A percentile compares a stretch with the other conserved stretches of the same genome.
Evolutionary conservation across 2,797 vertebrate species (phyloP).

Genomic region (Aplochiton taeniatus): DNA sequence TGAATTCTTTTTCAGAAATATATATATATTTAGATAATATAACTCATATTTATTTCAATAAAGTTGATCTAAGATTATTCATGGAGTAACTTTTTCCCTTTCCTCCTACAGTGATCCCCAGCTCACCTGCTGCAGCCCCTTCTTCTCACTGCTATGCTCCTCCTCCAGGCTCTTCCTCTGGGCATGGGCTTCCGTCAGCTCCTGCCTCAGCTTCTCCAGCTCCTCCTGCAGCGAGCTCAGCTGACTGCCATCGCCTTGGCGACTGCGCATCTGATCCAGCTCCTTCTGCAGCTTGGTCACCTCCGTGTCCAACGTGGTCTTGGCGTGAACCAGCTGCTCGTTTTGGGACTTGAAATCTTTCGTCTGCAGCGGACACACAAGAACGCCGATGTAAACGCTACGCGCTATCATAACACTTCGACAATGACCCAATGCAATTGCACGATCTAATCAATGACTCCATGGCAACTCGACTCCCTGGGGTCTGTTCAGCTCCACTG

Average conservation of each 20-base stretch:
- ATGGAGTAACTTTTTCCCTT: not conserved
- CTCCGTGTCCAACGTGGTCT: conserved; percentile 69
- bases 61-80: too few species aligned
- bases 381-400: not conserved
- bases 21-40: too few species aligned
- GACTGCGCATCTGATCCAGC: conserved; percentile 72
- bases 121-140: conserved; percentile 80
- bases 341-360: conserved; percentile 81
- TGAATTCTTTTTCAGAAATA: too few species aligned
- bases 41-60: too few species aligned
- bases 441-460: too few species aligned
- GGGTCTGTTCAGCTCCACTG: too few species aligned
- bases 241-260: conserved; percentile 56
- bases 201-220: conserved; percentile 74
- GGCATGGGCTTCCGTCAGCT: conserved; percentile 75
- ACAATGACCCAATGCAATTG: not conserved
- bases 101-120: not conserved
- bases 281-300: conserved; percentile 85
- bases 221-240: conserved; percentile 80
- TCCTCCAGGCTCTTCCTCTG: conserved; percentile 80
- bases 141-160: conserved; percentile 78
- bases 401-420: not conserved
- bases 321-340: conserved; percentile 74
- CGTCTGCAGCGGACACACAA: conserved; percentile 68
- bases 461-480: too few species aligned